Percentiles rank a stretch among this genome's conserved stretches.
Conservation (phyloP, 1,140 invertebrate genomes). For the Neodiprion virginianus region DNA sequence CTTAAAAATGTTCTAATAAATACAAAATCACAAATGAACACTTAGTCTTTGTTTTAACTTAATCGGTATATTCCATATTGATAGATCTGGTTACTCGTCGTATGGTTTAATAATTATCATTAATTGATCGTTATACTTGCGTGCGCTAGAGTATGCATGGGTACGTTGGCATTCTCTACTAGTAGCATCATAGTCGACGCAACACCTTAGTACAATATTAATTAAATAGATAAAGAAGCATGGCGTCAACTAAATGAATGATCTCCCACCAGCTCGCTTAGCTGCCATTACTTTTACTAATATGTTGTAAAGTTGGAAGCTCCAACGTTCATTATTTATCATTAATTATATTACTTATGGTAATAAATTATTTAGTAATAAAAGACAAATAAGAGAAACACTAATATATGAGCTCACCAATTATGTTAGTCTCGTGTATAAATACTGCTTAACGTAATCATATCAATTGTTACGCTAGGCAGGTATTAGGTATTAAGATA, state of each 20-base stretch:
- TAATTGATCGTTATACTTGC: conserved; percentile 58
- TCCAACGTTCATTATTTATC: conserved; percentile 38
- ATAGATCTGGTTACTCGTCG: conserved; percentile 46
- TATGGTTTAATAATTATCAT: conserved; percentile 55
- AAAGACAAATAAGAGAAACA: conserved; percentile 54
- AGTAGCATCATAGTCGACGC: conserved; percentile 47
- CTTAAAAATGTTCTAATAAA: conserved; percentile 62
- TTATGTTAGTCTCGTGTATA: conserved; percentile 56
- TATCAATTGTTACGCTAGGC: conserved; percentile 54
- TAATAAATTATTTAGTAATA: conserved; percentile 51
- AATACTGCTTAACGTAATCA: conserved; percentile 53
- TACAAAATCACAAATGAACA: conserved; percentile 65
- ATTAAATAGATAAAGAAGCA: conserved; percentile 50
- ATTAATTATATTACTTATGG: conserved; percentile 37
- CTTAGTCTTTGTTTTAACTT: conserved; percentile 59
- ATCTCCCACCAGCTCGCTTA: conserved; percentile 28
- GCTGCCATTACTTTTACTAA: conserved; percentile 40
- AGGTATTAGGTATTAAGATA: conserved; percentile 48
- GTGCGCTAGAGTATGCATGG: conserved; percentile 54
- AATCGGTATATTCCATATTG: conserved; percentile 46
- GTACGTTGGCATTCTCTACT: conserved; percentile 42
- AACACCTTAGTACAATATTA: conserved; percentile 46
- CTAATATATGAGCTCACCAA: conserved; percentile 57
- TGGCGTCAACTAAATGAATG: conserved; percentile 42
- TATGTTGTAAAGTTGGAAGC: conserved; percentile 41